phyloP scores from a whole-genome alignment of 2,888 invertebrate genomes.

The Drosophila nr. medialis region DNA sequence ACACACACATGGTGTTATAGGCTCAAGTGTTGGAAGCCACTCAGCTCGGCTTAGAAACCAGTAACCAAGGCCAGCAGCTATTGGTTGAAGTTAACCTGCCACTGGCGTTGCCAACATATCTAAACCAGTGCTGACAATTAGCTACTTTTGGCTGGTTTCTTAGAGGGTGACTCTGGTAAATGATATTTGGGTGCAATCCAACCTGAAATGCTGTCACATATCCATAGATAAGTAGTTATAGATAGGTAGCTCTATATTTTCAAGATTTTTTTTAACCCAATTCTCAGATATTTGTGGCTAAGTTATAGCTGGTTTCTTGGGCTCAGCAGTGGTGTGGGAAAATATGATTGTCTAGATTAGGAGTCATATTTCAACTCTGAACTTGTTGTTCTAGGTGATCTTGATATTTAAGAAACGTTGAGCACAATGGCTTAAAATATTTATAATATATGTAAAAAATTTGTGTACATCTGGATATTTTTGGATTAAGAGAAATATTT shows the following conservation, averaged over 20 bases:
- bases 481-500: not conserved
- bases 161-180: conserved; percentile 11
- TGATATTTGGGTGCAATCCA: conserved; percentile 12
- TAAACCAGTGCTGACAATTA: conserved; percentile 37
- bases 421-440: not conserved
- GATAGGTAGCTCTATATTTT: not conserved
- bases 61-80: conserved; percentile 76
- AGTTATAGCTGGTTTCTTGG: not conserved
- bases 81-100: conserved; percentile 47
- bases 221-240: not conserved
- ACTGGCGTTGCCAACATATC: conserved; percentile 40
- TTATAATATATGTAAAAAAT: not conserved
- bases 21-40: conserved; percentile 37
- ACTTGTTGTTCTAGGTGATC: not conserved
- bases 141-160: conserved; percentile 26
- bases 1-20: conserved; percentile 24
- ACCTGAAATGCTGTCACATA: not conserved
- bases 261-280: not conserved
- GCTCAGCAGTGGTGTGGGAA: not conserved
- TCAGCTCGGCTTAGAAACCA: conserved; percentile 65
- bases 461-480: not conserved
- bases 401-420: not conserved
- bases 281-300: not conserved
- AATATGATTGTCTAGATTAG: not conserved
- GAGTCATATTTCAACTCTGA: not conserved